Evolutionary conservation across 2,888 invertebrate species (phyloP).

Genomic region (Pelosia muscerda): DNA sequence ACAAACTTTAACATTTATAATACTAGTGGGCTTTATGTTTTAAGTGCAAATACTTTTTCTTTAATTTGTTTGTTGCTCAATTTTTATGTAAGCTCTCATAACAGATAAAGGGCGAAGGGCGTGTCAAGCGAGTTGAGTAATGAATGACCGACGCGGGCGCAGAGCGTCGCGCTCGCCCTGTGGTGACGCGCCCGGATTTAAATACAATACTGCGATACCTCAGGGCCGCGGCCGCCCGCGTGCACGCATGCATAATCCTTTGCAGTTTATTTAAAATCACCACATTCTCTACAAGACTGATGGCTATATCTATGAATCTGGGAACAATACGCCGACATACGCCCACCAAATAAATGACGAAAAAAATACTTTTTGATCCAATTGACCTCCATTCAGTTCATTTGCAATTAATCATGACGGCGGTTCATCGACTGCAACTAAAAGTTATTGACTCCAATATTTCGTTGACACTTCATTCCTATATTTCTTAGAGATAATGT

Average conservation of each 20-base stretch:
- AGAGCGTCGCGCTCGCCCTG: constrained; percentile 51
- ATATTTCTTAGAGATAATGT: constrained; percentile 27
- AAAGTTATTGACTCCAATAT: constrained; percentile 71
- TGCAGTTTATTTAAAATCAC: constrained; percentile 74
- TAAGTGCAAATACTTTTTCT: constrained; percentile 7
- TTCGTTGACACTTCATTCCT: constrained; percentile 65
- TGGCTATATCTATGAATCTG: constrained; percentile 66
- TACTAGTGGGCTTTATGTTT: no score
- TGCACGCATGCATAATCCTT: constrained; percentile 80
- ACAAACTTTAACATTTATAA: no score
- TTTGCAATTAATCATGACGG: constrained; percentile 72
- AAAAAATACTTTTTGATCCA: constrained; percentile 64
- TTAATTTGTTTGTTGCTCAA: constrained; percentile 33
- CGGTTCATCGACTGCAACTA: constrained; percentile 60
- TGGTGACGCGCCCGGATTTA: constrained; percentile 77
- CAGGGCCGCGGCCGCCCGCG: constrained; percentile 81
- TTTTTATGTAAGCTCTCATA: constrained; percentile 42
- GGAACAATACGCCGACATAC: constrained; percentile 57
- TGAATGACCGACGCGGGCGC: constrained; percentile 65
- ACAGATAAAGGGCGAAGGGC: constrained; percentile 59
- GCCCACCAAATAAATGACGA: constrained; percentile 45
- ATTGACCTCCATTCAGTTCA: constrained; percentile 75
- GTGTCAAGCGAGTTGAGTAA: constrained; percentile 69
- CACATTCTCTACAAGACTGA: constrained; percentile 71
- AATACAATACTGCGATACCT: constrained; percentile 85